Conservation (phyloP, 2,797 vertebrate species). For the Trachops cirrhosus region DNA sequence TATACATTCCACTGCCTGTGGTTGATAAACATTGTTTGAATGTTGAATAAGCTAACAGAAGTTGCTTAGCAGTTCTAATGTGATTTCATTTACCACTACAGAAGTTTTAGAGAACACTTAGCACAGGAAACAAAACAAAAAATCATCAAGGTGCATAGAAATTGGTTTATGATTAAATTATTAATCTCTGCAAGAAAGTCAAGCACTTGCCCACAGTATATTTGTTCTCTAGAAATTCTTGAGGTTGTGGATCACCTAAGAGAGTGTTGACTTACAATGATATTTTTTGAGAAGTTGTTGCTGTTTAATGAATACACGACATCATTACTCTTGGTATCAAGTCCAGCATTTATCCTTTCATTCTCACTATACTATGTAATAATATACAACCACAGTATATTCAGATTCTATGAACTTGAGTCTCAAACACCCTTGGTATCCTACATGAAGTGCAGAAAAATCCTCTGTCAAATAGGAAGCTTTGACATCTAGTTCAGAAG, state of each 20-base stretch:
- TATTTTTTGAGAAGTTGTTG: background rate
- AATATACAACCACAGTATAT: background rate
- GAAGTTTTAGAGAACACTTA: slow-evolving; percentile 52
- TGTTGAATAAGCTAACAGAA: slow-evolving; percentile 41
- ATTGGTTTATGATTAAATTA: slow-evolving; percentile 47
- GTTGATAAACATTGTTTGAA: slow-evolving; percentile 13
- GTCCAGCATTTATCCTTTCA: background rate
- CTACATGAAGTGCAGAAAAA: background rate
- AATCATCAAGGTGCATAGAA: slow-evolving; percentile 9
- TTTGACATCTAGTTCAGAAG: background rate
- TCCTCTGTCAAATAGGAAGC: background rate
- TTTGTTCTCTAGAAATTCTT: slow-evolving; percentile 36
- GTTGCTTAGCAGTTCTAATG: slow-evolving; percentile 38
- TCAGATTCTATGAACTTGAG: background rate
- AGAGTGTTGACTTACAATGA: background rate
- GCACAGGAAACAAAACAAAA: slow-evolving; percentile 34
- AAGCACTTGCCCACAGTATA: slow-evolving; percentile 2
- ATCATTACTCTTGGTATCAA: background rate
- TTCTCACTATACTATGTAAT: background rate
- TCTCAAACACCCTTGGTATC: background rate
- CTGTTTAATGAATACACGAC: background rate
- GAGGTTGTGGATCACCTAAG: background rate
- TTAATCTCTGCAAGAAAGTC: slow-evolving; percentile 20
- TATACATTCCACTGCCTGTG: background rate
- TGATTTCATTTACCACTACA: slow-evolving; percentile 32